phyloP scores from a whole-genome alignment of 2,797 vertebrate species.

The Sebastes nivosus region DNA sequence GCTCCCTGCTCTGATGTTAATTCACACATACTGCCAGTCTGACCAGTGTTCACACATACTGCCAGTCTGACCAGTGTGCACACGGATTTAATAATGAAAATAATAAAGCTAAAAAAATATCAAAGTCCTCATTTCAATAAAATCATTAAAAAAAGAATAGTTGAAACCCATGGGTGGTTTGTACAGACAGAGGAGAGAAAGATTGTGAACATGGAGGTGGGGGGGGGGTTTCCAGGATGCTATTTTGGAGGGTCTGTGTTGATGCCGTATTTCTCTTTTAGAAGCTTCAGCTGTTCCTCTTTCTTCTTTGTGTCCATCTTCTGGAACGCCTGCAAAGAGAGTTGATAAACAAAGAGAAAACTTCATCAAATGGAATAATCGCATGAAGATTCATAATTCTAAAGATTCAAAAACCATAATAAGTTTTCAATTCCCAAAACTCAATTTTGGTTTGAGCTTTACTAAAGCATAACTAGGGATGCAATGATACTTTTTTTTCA shows the following conservation, averaged over 20 bases:
- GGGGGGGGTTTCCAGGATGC: background rate
- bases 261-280: constrained; percentile 99
- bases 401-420: background rate
- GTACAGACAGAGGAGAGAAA: constrained; percentile 6
- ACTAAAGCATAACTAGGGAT: background rate
- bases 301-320: constrained; percentile 99
- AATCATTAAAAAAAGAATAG: background rate
- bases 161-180: background rate
- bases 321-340: constrained; percentile 91
- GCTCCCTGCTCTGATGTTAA: background rate
- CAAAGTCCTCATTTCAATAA: background rate
- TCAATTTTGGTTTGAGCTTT: background rate
- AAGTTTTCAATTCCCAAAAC: background rate
- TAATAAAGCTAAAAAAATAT: background rate
- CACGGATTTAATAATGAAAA: background rate
- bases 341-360: background rate
- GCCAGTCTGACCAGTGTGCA: too few species aligned
- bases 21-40: background rate
- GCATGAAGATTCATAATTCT: background rate
- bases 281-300: constrained; percentile 97
- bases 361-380: background rate
- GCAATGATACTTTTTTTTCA: too few species aligned
- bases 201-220: background rate
- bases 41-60: background rate
- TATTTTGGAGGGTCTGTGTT: constrained; percentile 98